Percentiles rank a stretch among this genome's conserved stretches.
These are phyloP conservation scores for Coregonus suidteri DNA, from an alignment of 2,797 vertebrate genomes.

Conservation along the genomic window DNA sequence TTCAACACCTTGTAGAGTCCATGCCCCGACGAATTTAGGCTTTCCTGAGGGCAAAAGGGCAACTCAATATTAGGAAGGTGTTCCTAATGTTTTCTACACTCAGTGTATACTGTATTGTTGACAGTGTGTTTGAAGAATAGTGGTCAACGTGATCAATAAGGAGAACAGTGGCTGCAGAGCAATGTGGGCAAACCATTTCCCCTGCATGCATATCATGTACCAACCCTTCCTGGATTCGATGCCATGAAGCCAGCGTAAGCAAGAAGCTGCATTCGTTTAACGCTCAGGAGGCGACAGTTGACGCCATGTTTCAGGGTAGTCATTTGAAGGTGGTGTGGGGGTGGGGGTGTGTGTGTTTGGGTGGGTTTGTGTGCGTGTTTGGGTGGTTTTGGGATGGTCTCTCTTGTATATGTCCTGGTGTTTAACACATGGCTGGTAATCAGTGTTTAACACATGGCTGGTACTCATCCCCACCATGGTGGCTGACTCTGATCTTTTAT, in stretches of 20 bases:
- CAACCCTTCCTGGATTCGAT: neutral
- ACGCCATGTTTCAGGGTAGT: neutral
- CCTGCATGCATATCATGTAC: neutral
- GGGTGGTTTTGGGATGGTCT: neutral
- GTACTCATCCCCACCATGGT: constrained; percentile 26
- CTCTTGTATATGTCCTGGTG: constrained; percentile 17
- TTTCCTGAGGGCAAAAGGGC: no score
- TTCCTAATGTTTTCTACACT: no score
- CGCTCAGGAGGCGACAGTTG: neutral
- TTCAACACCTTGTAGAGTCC: no score
- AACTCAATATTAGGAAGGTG: no score
- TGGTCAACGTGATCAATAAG: neutral
- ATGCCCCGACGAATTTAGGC: no score
- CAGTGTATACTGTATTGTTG: no score
- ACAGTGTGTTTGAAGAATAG: neutral
- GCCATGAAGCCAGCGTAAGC: neutral
- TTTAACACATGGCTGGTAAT: neutral
- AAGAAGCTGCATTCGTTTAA: neutral
- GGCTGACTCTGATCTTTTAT: constrained; percentile 68
- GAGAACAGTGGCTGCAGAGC: neutral
- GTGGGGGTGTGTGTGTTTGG: constrained; percentile 3
- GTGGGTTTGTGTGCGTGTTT: constrained; percentile 7
- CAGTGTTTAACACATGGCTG: no score
- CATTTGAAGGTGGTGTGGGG: neutral
- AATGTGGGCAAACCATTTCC: neutral